Evolutionary conservation across 2,797 vertebrate genomes (phyloP).

Genomic region (Poeciliopsis paucimaculata): DNA sequence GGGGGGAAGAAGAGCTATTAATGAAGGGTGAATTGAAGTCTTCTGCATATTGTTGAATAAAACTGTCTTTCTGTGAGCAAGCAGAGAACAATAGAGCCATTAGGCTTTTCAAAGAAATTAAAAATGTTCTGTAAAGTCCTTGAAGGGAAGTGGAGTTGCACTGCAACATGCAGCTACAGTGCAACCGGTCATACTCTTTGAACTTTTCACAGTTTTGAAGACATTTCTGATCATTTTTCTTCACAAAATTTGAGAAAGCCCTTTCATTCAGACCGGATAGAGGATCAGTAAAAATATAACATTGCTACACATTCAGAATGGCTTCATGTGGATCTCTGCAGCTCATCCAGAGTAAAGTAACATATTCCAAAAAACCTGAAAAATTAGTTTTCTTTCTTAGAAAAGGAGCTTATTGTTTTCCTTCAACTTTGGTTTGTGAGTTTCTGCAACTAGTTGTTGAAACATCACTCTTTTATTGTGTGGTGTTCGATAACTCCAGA

Average conservation of each 20-base stretch:
- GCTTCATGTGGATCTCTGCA: background rate
- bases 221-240: background rate
- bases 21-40: conserved; percentile 26
- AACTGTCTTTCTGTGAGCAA: conserved; percentile 17
- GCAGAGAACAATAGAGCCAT: conserved; percentile 10
- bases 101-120: background rate
- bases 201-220: background rate
- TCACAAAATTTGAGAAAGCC: background rate
- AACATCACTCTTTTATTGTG: background rate
- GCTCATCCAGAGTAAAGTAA: background rate
- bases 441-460: background rate
- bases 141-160: background rate
- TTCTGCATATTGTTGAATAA: conserved; percentile 20
- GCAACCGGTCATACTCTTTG: background rate
- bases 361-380: background rate
- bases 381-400: background rate
- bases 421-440: background rate
- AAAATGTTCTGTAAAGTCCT: background rate
- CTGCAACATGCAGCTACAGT: background rate
- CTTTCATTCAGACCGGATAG: background rate
- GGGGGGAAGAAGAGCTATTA: conserved; percentile 33
- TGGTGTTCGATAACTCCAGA: background rate
- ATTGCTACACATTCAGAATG: background rate
- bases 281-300: background rate
- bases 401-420: background rate